Percentiles rank a stretch among this genome's conserved stretches.
Evolutionary conservation across 1,140 invertebrate genomes (phyloP).

Genomic region (Diorhabda carinulata): DNA sequence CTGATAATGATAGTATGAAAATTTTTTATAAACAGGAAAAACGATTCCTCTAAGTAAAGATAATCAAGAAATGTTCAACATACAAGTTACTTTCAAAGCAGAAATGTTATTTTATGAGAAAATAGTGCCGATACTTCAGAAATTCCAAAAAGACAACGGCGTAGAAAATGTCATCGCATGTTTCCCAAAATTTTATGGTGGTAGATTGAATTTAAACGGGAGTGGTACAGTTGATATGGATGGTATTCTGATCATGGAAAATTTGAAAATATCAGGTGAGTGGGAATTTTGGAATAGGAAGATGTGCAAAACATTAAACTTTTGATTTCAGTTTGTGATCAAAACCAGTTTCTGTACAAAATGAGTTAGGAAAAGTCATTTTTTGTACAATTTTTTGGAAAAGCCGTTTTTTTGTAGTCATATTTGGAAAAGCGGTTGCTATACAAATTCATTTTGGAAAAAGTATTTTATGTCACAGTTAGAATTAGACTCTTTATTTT

Average conservation of each 20-base stretch:
- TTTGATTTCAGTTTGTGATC: no score
- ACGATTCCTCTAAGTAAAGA: conserved; percentile 51
- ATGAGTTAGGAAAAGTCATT: no score
- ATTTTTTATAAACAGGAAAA: conserved; percentile 43
- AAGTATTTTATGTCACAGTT: no score
- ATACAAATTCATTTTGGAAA: no score
- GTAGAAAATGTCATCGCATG: conserved; percentile 45
- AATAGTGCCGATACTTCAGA: conserved; percentile 48
- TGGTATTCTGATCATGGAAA: conserved; percentile 54
- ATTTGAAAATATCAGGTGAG: conserved; percentile 44
- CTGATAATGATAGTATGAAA: no score
- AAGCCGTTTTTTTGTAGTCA: no score
- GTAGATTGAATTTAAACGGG: conserved; percentile 46
- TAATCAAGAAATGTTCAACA: conserved; percentile 54
- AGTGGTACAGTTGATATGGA: conserved; percentile 49
- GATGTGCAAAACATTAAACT: no score
- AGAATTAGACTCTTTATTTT: no score
- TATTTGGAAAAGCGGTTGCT: no score
- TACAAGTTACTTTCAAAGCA: conserved; percentile 52
- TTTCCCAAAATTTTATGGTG: conserved; percentile 51
- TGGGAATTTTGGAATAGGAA: no score
- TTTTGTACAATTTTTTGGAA: no score
- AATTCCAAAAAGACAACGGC: conserved; percentile 49
- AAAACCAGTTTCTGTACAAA: no score
- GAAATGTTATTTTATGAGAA: conserved; percentile 54